Conservation (phyloP, 1,140 invertebrate genomes). For the Drosophila pseudoobscura region DNA sequence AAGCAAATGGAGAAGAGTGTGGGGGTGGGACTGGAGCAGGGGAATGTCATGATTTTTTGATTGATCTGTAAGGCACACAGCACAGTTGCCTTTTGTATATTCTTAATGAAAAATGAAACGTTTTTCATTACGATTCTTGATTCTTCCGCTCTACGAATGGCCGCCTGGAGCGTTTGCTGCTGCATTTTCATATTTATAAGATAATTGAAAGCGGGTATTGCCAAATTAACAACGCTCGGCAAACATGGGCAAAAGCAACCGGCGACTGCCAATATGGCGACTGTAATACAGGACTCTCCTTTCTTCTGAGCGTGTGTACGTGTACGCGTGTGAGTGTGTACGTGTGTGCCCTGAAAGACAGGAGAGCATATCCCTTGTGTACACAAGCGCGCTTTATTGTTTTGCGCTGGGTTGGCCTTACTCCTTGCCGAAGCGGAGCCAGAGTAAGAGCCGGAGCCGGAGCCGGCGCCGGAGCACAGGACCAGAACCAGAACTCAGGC, state of each 20-base stretch:
- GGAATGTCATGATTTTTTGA: slow-evolving; percentile 77
- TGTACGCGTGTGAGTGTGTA: slow-evolving; percentile 19
- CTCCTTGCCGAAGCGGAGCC: slow-evolving; percentile 47
- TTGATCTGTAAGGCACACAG: slow-evolving; percentile 82
- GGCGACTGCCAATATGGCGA: slow-evolving; percentile 71
- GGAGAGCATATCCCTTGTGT: slow-evolving; percentile 81
- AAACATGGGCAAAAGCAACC: slow-evolving; percentile 61
- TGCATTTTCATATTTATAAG: slow-evolving; percentile 83
- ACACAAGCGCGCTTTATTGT: slow-evolving; percentile 82
- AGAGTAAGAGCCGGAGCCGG: background rate
- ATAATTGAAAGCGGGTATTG: slow-evolving; percentile 83
- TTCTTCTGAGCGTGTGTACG: slow-evolving; percentile 16
- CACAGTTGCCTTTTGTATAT: slow-evolving; percentile 73
- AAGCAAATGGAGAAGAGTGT: slow-evolving; percentile 13
- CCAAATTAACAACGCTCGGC: slow-evolving; percentile 82
- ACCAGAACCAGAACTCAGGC: slow-evolving; percentile 6
- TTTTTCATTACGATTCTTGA: slow-evolving; percentile 69
- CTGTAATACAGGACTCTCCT: slow-evolving; percentile 43
- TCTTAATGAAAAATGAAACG: slow-evolving; percentile 79
- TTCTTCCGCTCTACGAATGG: slow-evolving; percentile 8
- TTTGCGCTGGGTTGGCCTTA: slow-evolving; percentile 71
- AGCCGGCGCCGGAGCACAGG: background rate
- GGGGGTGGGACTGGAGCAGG: background rate
- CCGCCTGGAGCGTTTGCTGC: slow-evolving; percentile 70
- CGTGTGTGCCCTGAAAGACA: slow-evolving; percentile 47